Evolutionary conservation across 2,113 vertebrate genomes (phyloP).

Genomic region (Artemisiospiza belli): DNA sequence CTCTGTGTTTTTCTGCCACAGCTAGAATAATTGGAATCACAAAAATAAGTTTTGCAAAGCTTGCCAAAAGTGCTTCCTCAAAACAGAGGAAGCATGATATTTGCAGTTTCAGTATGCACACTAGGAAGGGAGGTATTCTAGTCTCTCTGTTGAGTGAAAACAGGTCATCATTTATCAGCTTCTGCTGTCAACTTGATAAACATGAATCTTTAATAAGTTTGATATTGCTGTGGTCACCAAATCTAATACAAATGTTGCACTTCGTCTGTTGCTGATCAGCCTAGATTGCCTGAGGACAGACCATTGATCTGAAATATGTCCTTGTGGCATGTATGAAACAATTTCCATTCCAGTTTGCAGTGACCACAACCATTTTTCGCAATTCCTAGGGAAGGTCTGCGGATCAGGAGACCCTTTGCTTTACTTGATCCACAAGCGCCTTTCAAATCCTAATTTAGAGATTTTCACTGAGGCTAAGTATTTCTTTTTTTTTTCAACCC

Average conservation of each 20-base stretch:
- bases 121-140: neutral
- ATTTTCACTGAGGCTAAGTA: neutral
- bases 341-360: neutral
- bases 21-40: neutral
- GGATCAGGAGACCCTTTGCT: neutral
- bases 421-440: neutral
- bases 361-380: neutral
- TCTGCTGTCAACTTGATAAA: neutral
- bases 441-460: neutral
- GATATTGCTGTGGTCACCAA: neutral
- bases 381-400: neutral
- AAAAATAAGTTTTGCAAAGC: conserved; percentile 4
- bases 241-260: neutral
- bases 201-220: neutral
- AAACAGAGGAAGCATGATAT: neutral
- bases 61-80: conserved; percentile 14
- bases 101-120: neutral
- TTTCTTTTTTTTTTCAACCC: neutral
- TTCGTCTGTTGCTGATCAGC: neutral
- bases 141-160: neutral
- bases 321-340: neutral
- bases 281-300: neutral
- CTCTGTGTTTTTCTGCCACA: neutral
- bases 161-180: neutral
- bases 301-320: neutral